These are phyloP conservation scores for Smutsia temminckii DNA, from an alignment of 2,797 vertebrate species.

Conservation along the genomic window DNA sequence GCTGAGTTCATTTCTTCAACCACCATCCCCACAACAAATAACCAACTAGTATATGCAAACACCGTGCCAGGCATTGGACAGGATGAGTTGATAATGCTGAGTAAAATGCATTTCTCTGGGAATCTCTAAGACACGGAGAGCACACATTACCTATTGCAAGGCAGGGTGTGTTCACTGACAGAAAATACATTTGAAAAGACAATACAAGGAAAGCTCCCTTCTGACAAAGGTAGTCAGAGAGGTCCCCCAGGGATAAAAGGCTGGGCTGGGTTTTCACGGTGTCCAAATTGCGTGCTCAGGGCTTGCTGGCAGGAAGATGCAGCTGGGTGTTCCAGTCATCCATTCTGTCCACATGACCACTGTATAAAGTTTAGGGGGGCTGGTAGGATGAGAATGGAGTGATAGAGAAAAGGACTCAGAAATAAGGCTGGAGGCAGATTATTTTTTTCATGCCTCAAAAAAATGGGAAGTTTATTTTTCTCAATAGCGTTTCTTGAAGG, in stretches of 20 bases:
- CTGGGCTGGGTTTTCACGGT: rapidly evolving
- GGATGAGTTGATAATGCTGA: neutral
- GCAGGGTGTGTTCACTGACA: neutral
- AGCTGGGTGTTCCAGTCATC: neutral
- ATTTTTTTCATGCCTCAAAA: neutral
- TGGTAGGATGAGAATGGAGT: neutral
- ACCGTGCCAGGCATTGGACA: neutral
- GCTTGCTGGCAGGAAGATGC: neutral
- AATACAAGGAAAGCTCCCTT: neutral
- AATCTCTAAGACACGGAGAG: neutral
- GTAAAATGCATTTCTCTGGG: neutral
- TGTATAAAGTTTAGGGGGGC: neutral
- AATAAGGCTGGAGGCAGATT: neutral
- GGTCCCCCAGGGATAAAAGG: no score
- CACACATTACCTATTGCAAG: neutral
- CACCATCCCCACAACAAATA: neutral
- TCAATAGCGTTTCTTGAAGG: neutral
- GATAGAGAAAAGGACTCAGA: neutral
- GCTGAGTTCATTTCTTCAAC: neutral
- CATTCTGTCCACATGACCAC: neutral
- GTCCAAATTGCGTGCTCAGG: no score
- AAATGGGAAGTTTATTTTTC: neutral
- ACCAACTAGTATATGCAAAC: no score
- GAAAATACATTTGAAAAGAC: neutral
- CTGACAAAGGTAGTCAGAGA: neutral